Base-by-base conservation (phyloP, 92 coral and sea anemone genomes). In the Zoanthus sansibaricus region DNA sequence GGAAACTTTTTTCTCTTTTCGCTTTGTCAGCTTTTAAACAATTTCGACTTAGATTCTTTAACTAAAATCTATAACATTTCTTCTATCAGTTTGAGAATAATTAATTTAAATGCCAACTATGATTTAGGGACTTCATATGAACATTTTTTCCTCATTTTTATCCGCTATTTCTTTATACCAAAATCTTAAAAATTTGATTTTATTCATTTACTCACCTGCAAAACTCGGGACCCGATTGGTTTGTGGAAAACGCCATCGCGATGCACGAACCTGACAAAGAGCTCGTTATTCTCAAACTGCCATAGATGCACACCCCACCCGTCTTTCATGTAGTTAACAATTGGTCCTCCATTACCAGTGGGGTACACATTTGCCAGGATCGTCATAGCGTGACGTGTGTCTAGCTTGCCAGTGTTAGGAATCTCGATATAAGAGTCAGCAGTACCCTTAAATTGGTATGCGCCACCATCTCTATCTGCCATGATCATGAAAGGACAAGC, bases 221-320 rank as follows among this genome's bases (percentile, higher is more conserved):
- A 47, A 16, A 97, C 99, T 17, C 99, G 95, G 6, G 99, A 93
- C 12, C 97, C 99, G 6, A 97, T 87, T 67, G 99, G 99, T 67
- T 95, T 93, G 76, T 95, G 98, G 99, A 97, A 97, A 69, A 89
- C 89, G 7, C 99, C 99, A 83, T 93, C 91, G 55, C 99, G 94
- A 78, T 92, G 95, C 47, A 97, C 99, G 83, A 97, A 97, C 72
- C 99, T 74, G 45, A 97, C 99, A 75, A 97, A 97, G 52, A 97
- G 84, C 85, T 97, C 98, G 47, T 88, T 97, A 70, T 93, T 89
- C 70, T 97, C 98, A 86, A 93, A 97, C 93, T 97, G 99, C 99
- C 99, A 97, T 84, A 97, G 79, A 74, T 97, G 99, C 10, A 97
- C 98, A 9, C 99, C 99, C 98, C 98, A 95, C 2, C 96, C 94